Evolutionary conservation across 2,113 vertebrate genomes (phyloP), one percentile per base, ranked within the genome.

Genomic region (Zosterops japonicus): DNA sequence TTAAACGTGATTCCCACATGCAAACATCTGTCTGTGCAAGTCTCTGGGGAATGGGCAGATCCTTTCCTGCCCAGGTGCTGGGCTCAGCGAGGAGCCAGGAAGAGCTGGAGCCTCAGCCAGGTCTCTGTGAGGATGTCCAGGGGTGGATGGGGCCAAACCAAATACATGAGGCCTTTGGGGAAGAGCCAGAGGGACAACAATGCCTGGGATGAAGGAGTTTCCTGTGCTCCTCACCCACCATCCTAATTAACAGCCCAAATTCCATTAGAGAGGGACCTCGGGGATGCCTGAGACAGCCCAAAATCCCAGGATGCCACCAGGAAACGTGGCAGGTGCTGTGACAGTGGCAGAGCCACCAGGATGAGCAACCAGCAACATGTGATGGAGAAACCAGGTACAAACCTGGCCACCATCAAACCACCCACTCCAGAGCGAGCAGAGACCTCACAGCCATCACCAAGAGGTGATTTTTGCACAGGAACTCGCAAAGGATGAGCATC

Each of bases 341-440:
- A 41, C 18, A 3, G 27, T 11, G 44, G 44, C 27, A 24, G n/a
- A 21, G 77, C 13, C 61, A 68, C 31, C 11, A 2, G 0, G 0
- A 31, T 1, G 27, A 49, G 49, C 57, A 76, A 42, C 25, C 69
- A 60, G 46, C 1, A 2, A 4, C 1, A 24, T 56, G 55, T n/a
- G 67, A 14, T 1, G 6, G 31, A 53, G 47, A 31, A 53, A 53
- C 25, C 7, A 0, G 23, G 52, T 50, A 10, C 0, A 8, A 89
- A 18, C 47, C 21, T 0, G 0, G 10, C 12, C 76, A 24, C 5
- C 2, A 2, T 6, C 2, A 0, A 57, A 57, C 28, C 71, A 9
- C 61, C 41, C 22, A 7, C 4, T 19, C 8, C 0, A 4, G 15
- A 31, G 24, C 21, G 29, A 29, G 29, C 11, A 47, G 52, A 68